A percentile compares a stretch with the other conserved stretches of the same genome.
phyloP scores from a whole-genome alignment of 2,888 invertebrate species.

The Euproctis similis region DNA sequence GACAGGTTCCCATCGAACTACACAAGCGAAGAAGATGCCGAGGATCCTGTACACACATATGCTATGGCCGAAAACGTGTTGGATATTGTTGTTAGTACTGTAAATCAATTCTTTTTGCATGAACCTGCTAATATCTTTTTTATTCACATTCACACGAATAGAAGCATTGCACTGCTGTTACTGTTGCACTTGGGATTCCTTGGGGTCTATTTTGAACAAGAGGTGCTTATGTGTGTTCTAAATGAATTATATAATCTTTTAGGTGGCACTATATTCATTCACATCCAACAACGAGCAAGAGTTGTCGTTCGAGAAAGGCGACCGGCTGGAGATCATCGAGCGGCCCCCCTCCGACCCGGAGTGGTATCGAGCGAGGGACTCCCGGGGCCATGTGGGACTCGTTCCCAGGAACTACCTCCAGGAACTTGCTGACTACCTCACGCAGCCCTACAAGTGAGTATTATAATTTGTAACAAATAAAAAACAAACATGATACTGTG shows the following conservation, averaged over 20 bases:
- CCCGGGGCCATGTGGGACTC: constrained; percentile 93
- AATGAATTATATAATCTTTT: constrained; percentile 7
- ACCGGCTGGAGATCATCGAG: constrained; percentile 96
- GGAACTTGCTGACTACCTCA: constrained; percentile 92
- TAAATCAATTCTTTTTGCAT: too few species aligned
- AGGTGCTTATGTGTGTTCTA: too few species aligned
- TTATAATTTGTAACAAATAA: too few species aligned
- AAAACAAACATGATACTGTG: too few species aligned
- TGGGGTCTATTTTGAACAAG: too few species aligned
- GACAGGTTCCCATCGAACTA: constrained; percentile 99
- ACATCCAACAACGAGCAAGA: constrained; percentile 96
- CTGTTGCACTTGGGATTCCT: too few species aligned
- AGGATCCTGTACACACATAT: constrained; percentile 92
- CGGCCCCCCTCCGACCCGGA: constrained; percentile 98
- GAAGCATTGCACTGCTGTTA: too few species aligned
- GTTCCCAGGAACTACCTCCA: constrained; percentile 97
- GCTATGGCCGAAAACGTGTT: constrained; percentile 97
- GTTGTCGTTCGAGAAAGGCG: constrained; percentile 96
- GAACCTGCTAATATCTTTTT: too few species aligned
- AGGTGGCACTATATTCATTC: constrained; percentile 94
- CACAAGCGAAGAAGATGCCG: constrained; percentile 92
- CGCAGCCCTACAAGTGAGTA: constrained; percentile 83
- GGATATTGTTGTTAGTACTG: constrained; percentile 90
- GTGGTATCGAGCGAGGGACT: constrained; percentile 98
- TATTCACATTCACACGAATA: too few species aligned